Evolutionary conservation across 2,113 vertebrate species (phyloP).

Genomic region (Alligator mississippiensis): DNA sequence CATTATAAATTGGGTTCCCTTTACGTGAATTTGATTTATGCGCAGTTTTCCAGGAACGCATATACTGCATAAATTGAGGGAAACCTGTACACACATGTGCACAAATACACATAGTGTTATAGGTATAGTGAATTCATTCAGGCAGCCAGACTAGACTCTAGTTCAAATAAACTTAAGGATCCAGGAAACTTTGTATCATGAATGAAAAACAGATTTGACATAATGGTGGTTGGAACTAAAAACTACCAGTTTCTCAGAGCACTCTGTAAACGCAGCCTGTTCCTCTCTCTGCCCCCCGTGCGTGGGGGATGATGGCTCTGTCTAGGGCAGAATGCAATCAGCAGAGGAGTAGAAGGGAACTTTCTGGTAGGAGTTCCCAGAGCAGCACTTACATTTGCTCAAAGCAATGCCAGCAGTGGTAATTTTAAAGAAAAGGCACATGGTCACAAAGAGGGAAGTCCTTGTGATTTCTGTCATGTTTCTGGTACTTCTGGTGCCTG

Average conservation of each 20-base stretch:
- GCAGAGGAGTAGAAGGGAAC: background rate
- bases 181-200: background rate
- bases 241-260: background rate
- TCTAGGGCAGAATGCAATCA: background rate
- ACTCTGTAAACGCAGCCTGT: background rate
- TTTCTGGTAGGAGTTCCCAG: background rate
- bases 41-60: too few species aligned
- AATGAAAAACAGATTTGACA: background rate
- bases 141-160: background rate
- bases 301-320: accelerated
- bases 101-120: accelerated
- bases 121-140: accelerated
- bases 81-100: background rate
- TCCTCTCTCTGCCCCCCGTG: accelerated
- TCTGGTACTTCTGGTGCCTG: background rate
- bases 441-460: background rate
- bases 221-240: background rate
- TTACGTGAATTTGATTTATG: too few species aligned
- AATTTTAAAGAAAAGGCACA: background rate
- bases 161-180: accelerated
- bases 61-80: too few species aligned
- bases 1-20: too few species aligned
- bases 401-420: background rate
- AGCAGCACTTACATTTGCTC: background rate
- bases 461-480: background rate